Conservation (phyloP, 2,888 invertebrate genomes). For the Macropis europaea region DNA sequence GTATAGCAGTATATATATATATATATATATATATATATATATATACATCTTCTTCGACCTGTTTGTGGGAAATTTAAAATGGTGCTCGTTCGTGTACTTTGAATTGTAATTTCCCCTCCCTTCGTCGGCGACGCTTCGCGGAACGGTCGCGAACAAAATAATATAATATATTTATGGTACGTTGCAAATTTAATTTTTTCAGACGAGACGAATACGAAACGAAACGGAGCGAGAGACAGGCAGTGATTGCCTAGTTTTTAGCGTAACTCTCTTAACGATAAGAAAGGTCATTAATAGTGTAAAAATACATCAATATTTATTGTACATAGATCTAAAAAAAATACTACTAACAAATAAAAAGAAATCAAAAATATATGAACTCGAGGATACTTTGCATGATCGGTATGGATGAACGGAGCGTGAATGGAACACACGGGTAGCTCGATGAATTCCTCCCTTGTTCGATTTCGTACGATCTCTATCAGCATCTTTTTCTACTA, state of each 20-base stretch:
- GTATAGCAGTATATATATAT: too few species aligned
- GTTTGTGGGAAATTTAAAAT: constrained; percentile 51
- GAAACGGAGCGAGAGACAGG: constrained; percentile 53
- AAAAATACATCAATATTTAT: constrained; percentile 80
- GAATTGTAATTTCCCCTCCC: constrained; percentile 56
- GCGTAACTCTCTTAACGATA: constrained; percentile 71
- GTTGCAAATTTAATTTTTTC: constrained; percentile 74
- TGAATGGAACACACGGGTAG: background rate
- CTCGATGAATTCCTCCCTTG: background rate
- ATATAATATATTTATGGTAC: constrained; percentile 73
- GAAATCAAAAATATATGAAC: constrained; percentile 71
- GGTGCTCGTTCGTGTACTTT: constrained; percentile 65
- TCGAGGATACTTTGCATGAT: constrained; percentile 1
- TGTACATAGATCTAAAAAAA: constrained; percentile 80
- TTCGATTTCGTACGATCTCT: background rate
- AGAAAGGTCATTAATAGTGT: constrained; percentile 76
- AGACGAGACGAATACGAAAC: constrained; percentile 63
- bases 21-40: too few species aligned
- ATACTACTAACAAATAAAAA: constrained; percentile 80
- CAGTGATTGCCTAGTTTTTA: constrained; percentile 71
- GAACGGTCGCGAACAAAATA: constrained; percentile 69
- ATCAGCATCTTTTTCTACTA: background rate
- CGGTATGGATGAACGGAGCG: background rate
- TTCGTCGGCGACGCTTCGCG: constrained; percentile 71
- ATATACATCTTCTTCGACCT: constrained; percentile 40